Conservation (phyloP, 1,140 invertebrate species). For the Tenebrio molitor region DNA sequence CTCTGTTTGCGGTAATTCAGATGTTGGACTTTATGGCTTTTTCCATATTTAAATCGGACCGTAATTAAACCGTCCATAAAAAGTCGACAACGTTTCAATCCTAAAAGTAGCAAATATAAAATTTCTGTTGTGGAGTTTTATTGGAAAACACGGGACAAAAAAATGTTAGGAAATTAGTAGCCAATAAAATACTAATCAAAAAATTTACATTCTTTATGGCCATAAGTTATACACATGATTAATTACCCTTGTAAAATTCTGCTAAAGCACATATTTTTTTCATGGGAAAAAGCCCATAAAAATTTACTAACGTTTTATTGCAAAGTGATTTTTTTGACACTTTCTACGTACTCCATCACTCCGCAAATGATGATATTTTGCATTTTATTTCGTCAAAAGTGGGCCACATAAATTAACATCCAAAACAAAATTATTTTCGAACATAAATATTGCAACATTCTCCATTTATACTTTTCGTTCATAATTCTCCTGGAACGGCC, state of each 20-base stretch:
- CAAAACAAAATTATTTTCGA: background rate
- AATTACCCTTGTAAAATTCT: slow-evolving; percentile 23
- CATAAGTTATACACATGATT: slow-evolving; percentile 7
- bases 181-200: slow-evolving; percentile 29
- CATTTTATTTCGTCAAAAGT: slow-evolving; percentile 20
- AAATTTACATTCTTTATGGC: slow-evolving; percentile 21
- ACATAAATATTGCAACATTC: slow-evolving; percentile 12
- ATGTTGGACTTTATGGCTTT: slow-evolving; percentile 11
- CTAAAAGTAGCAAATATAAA: slow-evolving; percentile 23
- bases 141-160: background rate
- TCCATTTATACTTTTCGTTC: background rate
- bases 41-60: slow-evolving; percentile 22
- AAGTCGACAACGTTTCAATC: slow-evolving; percentile 20
- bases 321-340: background rate
- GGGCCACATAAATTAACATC: slow-evolving; percentile 16
- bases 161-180: slow-evolving; percentile 13
- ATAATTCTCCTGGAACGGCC: background rate
- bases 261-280: slow-evolving; percentile 19
- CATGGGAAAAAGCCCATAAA: slow-evolving; percentile 34
- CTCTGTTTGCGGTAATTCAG: slow-evolving; percentile 6
- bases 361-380: slow-evolving; percentile 14
- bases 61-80: slow-evolving; percentile 15
- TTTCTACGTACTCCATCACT: background rate
- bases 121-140: slow-evolving; percentile 20
- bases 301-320: slow-evolving; percentile 13